These are phyloP conservation scores for Tetropium fuscum DNA, from an alignment of 2,888 invertebrate genomes.

Conservation along the genomic window DNA sequence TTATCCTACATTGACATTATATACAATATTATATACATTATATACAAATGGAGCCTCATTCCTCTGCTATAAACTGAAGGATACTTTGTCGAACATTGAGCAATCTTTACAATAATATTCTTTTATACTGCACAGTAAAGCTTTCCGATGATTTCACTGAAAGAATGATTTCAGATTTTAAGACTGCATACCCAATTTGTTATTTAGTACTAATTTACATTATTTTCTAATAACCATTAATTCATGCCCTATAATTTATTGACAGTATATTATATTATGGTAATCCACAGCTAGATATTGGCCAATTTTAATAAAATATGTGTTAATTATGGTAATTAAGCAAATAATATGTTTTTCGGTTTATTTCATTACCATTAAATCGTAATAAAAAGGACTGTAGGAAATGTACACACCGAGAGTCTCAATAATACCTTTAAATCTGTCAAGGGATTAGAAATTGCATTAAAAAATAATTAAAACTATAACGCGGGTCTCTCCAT, in stretches of 20 bases:
- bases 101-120: no score
- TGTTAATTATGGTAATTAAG: conserved; percentile 22
- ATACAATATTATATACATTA: no score
- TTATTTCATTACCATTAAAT: conserved; percentile 11
- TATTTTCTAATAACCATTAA: conserved; percentile 22
- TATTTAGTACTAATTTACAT: conserved; percentile 14
- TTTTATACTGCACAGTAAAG: no score
- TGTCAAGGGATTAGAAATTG: conserved; percentile 19
- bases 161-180: no score
- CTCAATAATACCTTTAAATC: conserved; percentile 19
- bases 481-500: no score
- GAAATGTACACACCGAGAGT: conserved; percentile 3
- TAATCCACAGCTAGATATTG: conserved; percentile 19
- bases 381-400: conserved; percentile 8
- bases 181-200: neutral
- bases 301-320: conserved; percentile 25
- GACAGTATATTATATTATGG: conserved; percentile 16
- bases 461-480: conserved; percentile 16
- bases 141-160: no score
- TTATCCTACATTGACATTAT: no score
- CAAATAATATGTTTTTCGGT: conserved; percentile 12
- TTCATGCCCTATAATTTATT: conserved; percentile 14
- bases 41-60: no score
- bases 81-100: no score
- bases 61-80: no score